Base-by-base conservation (phyloP, 2,888 invertebrate species). In the Drosophila eohydei region DNA sequence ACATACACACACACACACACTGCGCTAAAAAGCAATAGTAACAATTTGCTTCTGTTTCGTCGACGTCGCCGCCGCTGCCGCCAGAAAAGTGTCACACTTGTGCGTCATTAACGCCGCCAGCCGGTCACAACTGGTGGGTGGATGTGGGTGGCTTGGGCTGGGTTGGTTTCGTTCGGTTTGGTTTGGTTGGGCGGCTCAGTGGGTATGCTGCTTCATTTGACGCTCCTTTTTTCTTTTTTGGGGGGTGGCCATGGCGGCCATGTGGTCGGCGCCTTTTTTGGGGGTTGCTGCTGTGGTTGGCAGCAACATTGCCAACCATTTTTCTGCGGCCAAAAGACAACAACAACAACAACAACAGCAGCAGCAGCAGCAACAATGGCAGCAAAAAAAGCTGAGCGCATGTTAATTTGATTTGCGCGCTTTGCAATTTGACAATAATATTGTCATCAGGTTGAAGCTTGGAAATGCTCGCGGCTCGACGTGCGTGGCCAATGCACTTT, bases 31-130 rank as follows among this genome's bases (percentile, higher is more conserved):
- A 82, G 80, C 81, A 81, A 83, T 83, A 78, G 88, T 80, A 78
- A 83, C 85, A 84, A 87, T 78, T 83, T 87, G 81, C 70, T 78
- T 59, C 77, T 86, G 77, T 71, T 87, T 82, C 80, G 81, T 58
- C 50, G 61, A 61, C 54, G 63, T n/a, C 38, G 54, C 3, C 14
- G 40, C 11, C 26, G 57, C 50, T 43, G 71, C 71, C 51, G 62
- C 51, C 81, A 67, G 63, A 64, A 81, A 88, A 88, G 88, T 91
- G 91, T 87, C 90, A 91, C 91, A 91, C 91, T 91, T 89, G 90
- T 91, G 91, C 88, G 86, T 90, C 81, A 91, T 91, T 91, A 91
- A 91, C 88, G 81, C 84, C 80, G 83, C 71, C 83, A 86, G 75
- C 76, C 80, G 86, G 86, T 87, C 89, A 83, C 90, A 87, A 89